Evolutionary conservation across 2,113 vertebrate species (phyloP).

Genomic region (Pandion haliaetus): DNA sequence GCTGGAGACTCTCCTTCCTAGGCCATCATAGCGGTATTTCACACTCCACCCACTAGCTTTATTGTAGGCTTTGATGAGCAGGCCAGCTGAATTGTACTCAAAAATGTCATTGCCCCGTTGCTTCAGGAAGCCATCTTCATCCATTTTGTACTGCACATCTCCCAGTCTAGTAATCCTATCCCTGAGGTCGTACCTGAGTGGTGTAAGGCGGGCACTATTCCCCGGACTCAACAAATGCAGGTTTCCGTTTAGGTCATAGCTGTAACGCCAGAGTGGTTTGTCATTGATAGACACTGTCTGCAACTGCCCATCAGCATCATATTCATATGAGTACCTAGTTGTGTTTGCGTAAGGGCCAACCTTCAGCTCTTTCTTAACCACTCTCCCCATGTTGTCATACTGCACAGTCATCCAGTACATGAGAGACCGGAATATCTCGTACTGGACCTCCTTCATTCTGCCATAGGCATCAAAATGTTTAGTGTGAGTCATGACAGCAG

Average conservation of each 20-base stretch:
- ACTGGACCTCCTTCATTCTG: conserved; percentile 96
- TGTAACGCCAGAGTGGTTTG: conserved; percentile 96
- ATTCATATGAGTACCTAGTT: conserved; percentile 94
- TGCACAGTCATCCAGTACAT: conserved; percentile 99
- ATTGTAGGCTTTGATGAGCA: conserved; percentile 91
- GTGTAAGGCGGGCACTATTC: conserved; percentile 92
- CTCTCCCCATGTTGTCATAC: conserved; percentile 98
- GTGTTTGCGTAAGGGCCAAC: conserved; percentile 98
- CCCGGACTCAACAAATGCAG: conserved; percentile 94
- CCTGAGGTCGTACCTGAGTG: conserved; percentile 90
- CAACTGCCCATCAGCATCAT: conserved; percentile 92
- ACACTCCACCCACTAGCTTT: conserved; percentile 89
- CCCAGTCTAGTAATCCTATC: conserved; percentile 94
- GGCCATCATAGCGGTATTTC: conserved; percentile 91
- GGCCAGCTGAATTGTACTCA: conserved; percentile 92
- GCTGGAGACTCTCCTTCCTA: conserved; percentile 93
- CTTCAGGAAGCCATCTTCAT: conserved; percentile 94
- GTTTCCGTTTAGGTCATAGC: conserved; percentile 97
- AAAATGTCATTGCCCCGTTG: conserved; percentile 94
- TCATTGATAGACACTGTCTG: conserved; percentile 96
- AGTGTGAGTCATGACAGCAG: conserved; percentile 97
- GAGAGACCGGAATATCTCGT: conserved; percentile 96
- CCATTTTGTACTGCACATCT: conserved; percentile 91
- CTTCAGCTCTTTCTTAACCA: conserved; percentile 94
- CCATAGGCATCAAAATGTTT: conserved; percentile 98